Evolutionary conservation across 2,113 vertebrate genomes (phyloP).

Genomic region (Malurus cyaneus): DNA sequence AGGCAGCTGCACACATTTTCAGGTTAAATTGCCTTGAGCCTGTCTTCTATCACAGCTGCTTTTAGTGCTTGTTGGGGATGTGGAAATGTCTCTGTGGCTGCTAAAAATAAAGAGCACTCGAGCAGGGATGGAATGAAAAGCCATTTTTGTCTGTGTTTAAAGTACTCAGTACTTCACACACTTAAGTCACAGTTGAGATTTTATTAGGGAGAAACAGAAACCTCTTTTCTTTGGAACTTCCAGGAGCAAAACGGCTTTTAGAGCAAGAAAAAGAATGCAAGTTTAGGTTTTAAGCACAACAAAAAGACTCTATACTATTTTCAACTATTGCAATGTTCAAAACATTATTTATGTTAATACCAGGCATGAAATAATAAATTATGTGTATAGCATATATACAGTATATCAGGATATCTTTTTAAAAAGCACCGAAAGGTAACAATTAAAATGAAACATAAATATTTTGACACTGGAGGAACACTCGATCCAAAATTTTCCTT

Average conservation of each 20-base stretch:
- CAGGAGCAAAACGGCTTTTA: not conserved
- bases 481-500: not conserved
- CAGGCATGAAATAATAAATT: not conserved
- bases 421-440: not conserved
- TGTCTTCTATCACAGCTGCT: not conserved
- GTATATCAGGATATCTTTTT: not conserved
- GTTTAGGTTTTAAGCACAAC: not conserved
- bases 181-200: not conserved
- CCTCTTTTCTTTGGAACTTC: not conserved
- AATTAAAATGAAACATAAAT: not conserved
- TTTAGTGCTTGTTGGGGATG: not conserved
- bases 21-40: not conserved
- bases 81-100: not conserved
- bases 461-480: not conserved
- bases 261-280: not conserved
- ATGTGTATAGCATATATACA: not conserved
- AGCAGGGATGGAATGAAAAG: not conserved
- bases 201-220: not conserved
- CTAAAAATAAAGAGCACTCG: slow-evolving; percentile 35
- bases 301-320: rapidly evolving
- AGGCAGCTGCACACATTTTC: not conserved
- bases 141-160: not conserved
- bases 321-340: not conserved
- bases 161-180: not conserved
- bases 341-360: not conserved